phyloP scores from a whole-genome alignment of 2,888 invertebrate genomes.

The Allolobophora icterica region DNA sequence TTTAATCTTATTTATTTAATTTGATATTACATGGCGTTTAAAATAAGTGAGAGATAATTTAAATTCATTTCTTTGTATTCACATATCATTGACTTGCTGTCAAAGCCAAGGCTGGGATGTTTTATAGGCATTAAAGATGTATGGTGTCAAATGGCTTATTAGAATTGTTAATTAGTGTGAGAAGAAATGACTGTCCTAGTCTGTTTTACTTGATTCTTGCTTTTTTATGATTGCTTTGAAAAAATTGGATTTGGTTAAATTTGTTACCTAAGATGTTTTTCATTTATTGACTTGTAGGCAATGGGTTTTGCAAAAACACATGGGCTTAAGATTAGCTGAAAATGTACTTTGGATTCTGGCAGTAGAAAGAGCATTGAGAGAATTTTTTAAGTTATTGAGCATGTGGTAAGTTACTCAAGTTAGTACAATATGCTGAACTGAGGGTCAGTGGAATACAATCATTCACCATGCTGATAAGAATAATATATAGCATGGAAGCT shows the following conservation, averaged over 20 bases:
- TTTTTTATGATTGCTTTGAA: background rate
- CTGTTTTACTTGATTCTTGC: background rate
- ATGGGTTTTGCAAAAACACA: background rate
- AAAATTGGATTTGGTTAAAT: background rate
- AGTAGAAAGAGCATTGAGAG: background rate
- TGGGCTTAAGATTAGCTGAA: too few species aligned
- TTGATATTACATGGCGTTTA: background rate
- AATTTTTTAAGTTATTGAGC: background rate
- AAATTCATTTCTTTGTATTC: background rate
- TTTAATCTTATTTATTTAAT: background rate
- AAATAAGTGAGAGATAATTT: background rate
- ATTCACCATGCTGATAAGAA: too few species aligned
- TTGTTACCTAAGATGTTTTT: background rate
- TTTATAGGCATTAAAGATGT: background rate
- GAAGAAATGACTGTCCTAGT: background rate
- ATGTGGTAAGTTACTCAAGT: background rate
- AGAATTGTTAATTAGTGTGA: background rate
- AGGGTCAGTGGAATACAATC: background rate
- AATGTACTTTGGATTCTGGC: background rate
- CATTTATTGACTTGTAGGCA: background rate
- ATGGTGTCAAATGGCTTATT: background rate
- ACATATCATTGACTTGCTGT: background rate
- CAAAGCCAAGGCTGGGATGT: slow-evolving; percentile 9
- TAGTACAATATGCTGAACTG: background rate
- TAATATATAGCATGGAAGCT: too few species aligned